Evolutionary conservation across 2,888 invertebrate species (phyloP).

Genomic region (Empis stercorea): DNA sequence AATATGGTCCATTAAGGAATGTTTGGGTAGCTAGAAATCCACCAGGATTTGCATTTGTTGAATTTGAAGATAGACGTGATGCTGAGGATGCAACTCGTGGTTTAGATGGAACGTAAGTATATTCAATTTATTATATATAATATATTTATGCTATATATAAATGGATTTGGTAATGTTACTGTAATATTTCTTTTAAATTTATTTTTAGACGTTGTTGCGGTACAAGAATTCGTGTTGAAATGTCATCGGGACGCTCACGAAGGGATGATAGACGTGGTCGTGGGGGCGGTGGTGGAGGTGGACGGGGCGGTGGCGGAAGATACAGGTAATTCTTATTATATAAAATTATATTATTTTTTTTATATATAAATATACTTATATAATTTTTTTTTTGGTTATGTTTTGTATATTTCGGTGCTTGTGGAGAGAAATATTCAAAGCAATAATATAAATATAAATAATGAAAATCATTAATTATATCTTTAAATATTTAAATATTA

Average conservation of each 20-base stretch:
- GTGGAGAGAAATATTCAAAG: too few relatives aligned
- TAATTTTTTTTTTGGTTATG: too few relatives aligned
- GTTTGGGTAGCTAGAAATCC: conserved; percentile 88
- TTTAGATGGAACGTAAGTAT: conserved; percentile 68
- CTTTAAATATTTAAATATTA: too few relatives aligned
- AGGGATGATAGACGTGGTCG: conserved; percentile 48
- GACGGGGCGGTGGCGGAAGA: conserved; percentile 22
- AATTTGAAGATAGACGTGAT: conserved; percentile 74
- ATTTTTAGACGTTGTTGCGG: conserved; percentile 68
- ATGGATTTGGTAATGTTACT: neutral
- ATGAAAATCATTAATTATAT: too few relatives aligned
- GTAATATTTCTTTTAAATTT: neutral
- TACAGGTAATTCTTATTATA: conserved; percentile 13
- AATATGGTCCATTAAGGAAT: conserved; percentile 73
- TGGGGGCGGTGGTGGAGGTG: conserved; percentile 27
- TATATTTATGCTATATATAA: neutral
- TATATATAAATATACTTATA: too few relatives aligned
- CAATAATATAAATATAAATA: too few relatives aligned
- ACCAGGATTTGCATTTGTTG: conserved; percentile 79
- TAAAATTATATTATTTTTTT: too few relatives aligned
- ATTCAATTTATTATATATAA: too few relatives aligned
- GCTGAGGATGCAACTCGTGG: conserved; percentile 74
- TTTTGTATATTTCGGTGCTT: too few relatives aligned
- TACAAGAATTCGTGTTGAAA: conserved; percentile 79
- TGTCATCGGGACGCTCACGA: conserved; percentile 78